A percentile compares a stretch with the other conserved stretches of the same genome.
phyloP scores from a whole-genome alignment of 2,797 vertebrate genomes.

The Pseudomugil tenellus region DNA sequence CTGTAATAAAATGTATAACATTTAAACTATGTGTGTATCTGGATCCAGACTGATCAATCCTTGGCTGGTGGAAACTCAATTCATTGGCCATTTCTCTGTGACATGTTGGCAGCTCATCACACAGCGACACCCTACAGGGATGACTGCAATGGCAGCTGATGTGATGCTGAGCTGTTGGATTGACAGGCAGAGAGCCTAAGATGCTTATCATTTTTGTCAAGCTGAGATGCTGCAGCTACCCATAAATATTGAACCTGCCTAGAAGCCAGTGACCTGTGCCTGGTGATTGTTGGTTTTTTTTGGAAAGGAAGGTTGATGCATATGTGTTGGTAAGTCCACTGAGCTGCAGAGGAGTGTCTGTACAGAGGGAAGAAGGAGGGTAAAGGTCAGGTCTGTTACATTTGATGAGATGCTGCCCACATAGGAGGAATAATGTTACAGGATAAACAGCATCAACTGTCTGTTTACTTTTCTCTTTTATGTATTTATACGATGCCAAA shows the following conservation, averaged over 20 bases:
- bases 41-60: neutral
- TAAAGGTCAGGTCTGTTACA: constrained; percentile 39
- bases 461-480: neutral
- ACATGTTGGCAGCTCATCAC: constrained; percentile 44
- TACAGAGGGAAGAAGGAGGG: constrained; percentile 15
- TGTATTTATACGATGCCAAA: neutral
- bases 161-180: constrained; percentile 45
- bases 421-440: constrained; percentile 29
- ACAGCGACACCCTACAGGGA: constrained; percentile 37
- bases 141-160: constrained; percentile 39
- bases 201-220: constrained; percentile 73
- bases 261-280: constrained; percentile 60
- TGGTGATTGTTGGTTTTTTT: constrained; percentile 49
- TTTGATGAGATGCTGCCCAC: constrained; percentile 20
- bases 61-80: constrained; percentile 14
- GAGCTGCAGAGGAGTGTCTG: constrained; percentile 40
- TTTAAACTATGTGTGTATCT: neutral
- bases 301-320: constrained; percentile 19
- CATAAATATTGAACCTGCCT: constrained; percentile 78
- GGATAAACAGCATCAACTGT: constrained; percentile 11
- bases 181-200: constrained; percentile 64
- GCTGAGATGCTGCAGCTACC: constrained; percentile 56
- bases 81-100: constrained; percentile 27
- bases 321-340: constrained; percentile 37
- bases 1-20: neutral